Conservation (phyloP, 2,113 vertebrate genomes). For the Tauraco erythrolophus region DNA sequence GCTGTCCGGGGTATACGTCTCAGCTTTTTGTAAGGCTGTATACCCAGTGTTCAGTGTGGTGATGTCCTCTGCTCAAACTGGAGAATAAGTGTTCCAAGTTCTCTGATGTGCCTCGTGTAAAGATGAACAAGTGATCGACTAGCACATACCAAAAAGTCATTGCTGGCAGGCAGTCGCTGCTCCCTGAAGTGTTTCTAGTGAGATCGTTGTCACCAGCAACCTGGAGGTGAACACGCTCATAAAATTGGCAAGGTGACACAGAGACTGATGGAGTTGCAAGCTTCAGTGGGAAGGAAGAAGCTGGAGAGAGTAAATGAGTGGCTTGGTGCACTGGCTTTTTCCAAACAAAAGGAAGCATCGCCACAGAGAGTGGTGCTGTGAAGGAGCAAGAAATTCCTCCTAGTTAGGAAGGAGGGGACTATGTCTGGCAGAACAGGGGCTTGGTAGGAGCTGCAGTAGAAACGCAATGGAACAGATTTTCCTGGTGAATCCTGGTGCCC, state of each 20-base stretch:
- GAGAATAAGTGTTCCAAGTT: neutral
- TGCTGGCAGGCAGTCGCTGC: neutral
- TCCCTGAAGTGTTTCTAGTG: neutral
- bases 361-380: neutral
- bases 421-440: neutral
- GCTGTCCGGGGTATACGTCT: neutral
- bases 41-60: neutral
- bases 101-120: neutral
- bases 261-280: neutral
- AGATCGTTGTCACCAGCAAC: neutral
- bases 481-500: neutral
- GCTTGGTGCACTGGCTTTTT: neutral
- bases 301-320: neutral
- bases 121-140: rapidly evolving
- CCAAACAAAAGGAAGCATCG: neutral
- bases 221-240: neutral
- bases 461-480: neutral
- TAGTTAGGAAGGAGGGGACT: neutral
- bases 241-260: neutral
- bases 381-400: neutral
- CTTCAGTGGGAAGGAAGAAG: neutral
- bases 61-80: neutral
- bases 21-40: neutral
- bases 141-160: rapidly evolving
- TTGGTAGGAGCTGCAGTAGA: neutral